Evolutionary conservation across 2,113 vertebrate genomes (phyloP).

Genomic region (Laticauda laticaudata): DNA sequence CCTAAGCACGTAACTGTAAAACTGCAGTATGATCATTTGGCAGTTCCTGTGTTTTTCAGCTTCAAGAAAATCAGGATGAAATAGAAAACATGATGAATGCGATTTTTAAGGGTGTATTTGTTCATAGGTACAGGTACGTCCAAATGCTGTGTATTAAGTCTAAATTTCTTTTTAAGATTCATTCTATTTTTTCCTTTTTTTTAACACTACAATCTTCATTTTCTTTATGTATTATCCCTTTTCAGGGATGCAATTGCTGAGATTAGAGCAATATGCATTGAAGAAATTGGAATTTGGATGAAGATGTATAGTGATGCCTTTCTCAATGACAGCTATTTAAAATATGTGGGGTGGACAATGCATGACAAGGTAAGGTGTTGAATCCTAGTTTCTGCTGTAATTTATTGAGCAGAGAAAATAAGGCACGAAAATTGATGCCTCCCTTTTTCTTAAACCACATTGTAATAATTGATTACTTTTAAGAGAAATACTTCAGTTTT

Average conservation of each 20-base stretch:
- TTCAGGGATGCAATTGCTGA: conserved; percentile 96
- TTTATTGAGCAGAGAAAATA: not conserved
- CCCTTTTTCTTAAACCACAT: not conserved
- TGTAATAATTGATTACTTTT: not conserved
- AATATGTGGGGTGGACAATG: conserved; percentile 99
- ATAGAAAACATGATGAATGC: conserved; percentile 99
- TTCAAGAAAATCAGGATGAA: conserved; percentile 99
- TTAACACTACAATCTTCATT: not conserved
- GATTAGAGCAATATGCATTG: conserved; percentile 97
- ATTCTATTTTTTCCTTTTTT: conserved; percentile 15
- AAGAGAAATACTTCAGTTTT: not conserved
- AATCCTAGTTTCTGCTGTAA: not conserved
- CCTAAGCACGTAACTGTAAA: not conserved
- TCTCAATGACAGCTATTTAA: conserved; percentile 99
- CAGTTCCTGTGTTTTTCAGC: conserved; percentile 75
- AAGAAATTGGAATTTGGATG: conserved; percentile 99
- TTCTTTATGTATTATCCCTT: conserved; percentile 8
- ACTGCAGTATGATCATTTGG: not conserved
- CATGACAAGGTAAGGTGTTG: conserved; percentile 88
- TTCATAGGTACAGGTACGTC: conserved; percentile 95
- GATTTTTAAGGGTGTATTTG: conserved; percentile 99
- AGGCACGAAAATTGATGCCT: not conserved
- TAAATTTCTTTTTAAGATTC: not conserved
- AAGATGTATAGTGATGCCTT: conserved; percentile 99
- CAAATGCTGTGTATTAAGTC: not conserved